A percentile compares a stretch with the other conserved stretches of the same genome.
These are phyloP conservation scores for Tridacna crocea DNA, from an alignment of 2,888 invertebrate species.

Conservation along the genomic window DNA sequence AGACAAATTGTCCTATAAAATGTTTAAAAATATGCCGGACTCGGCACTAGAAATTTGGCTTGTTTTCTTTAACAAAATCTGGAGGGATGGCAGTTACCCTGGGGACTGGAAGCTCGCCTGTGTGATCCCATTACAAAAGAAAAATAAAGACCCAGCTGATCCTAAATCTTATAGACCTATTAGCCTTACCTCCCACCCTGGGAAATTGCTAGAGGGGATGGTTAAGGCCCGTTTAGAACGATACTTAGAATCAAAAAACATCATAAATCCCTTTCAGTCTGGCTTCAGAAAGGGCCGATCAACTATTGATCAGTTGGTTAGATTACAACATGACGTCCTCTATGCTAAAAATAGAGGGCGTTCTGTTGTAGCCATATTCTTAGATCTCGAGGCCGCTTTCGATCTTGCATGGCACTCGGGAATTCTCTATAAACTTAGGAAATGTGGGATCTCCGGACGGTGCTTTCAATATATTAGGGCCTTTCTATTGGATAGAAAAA, in stretches of 20 bases:
- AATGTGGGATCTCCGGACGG: no score
- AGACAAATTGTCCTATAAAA: conserved; percentile 5
- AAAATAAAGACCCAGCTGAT: conserved; percentile 8
- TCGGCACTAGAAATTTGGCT: not conserved
- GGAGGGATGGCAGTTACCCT: conserved; percentile 5
- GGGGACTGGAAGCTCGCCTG: conserved; percentile 27
- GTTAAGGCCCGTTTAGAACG: conserved; percentile 15
- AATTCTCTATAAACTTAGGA: no score
- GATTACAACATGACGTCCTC: no score
- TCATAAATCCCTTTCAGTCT: conserved; percentile 16
- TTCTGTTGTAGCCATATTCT: no score
- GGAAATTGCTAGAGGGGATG: conserved; percentile 28
- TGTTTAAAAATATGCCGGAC: conserved; percentile 11
- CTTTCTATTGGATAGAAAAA: no score
- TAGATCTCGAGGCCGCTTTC: no score
- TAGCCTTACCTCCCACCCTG: conserved; percentile 35
- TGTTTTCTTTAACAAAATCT: conserved; percentile 1
- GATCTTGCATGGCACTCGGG: no score
- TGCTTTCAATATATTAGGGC: no score
- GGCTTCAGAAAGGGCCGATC: conserved; percentile 22
- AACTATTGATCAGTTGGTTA: no score
- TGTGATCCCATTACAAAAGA: conserved; percentile 25
- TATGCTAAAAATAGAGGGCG: no score
- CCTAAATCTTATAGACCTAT: conserved; percentile 32
- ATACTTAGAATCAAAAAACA: conserved; percentile 18